Evolutionary conservation across 92 coral and sea anemone species (phyloP), one percentile per base, ranked within the genome.

Genomic region (Diadumene lineata): DNA sequence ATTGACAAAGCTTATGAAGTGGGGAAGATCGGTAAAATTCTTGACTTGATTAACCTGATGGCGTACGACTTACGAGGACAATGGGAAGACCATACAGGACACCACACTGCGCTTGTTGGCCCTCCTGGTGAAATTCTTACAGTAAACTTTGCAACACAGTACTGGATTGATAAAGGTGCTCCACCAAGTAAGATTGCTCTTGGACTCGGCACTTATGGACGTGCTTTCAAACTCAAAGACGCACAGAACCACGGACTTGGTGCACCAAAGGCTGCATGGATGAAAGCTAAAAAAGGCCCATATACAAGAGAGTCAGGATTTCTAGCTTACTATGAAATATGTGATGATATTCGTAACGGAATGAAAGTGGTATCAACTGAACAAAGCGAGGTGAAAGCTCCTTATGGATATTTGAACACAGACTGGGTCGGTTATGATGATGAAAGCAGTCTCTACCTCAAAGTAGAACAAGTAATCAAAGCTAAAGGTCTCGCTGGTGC

Each of bases 371-470:
- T 60, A 2, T 9, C 17, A 60, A 60, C 30, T 22, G 32, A 27
- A 22, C 0, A 78, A 22, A 79, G 50, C 69, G 21, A 31, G 15
- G 83, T 73, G 0, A 73, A 73, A 1, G 78, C 83, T 0, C 83
- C 83, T 8, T 79, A 79, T 66, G 83, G 83, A 7, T 69, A 69
- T 60, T 33, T 33, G 0, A 38, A 38, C 16, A 30, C 16, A 22
- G 38, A 56, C 24, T 89, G 94, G 94, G 77, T 85, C 30, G 90
- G 90, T 25, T 89, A 30, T 31, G 94, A 89, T 70, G 81, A 83
- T 23, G 64, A 61, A 9, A 31, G 68, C 21, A 89, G 94, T 56
- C 76, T 89, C 34, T 31, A 34, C n/a, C 27, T 60, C 16, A 88
- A 88, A 60, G 89, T 82, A 34, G 50, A 86, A 24, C 44, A 83